Evolutionary conservation across 1,140 invertebrate genomes (phyloP), one percentile per base, ranked within the genome.

Genomic region (Drosophila eugracilis): DNA sequence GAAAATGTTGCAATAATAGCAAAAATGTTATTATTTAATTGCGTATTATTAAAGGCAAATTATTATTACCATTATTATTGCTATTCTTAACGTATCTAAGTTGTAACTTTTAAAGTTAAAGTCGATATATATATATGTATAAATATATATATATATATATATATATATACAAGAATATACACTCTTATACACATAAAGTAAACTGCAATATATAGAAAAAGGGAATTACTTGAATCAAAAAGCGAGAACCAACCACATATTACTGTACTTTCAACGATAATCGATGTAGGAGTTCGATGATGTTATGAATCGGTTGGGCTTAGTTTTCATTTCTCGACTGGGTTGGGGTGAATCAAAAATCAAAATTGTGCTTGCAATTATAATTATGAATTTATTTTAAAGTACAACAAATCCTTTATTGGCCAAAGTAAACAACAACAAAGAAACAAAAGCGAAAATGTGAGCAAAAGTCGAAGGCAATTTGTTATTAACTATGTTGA

Each of bases 11-110:
- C 85, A 89, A 79, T 89, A 89, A 88, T 88, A 88, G 85, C 78
- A 57, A 88, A 88, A 89, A 81, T 86, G 83, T 86, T 86, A 88
- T 86, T 78, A 86, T 88, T 88, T 89, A 69, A 80, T 74, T 86
- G 72, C 72, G 72, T 81, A 85, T 85, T 85, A 85, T 76, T 78
- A 86, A 71, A 78, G 75, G 54, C 59, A 69, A 89, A 86, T 81
- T 76, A 84, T 89, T 86, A 79, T 79, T 73, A 80, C 62, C 55
- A 75, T 67, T 70, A 79, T 75, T 78, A 78, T 78, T 73, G 69
- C 49, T 77, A 86, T 85, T 74, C 73, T 75, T 84, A 78, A 74
- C 70, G 67, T 83, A 73, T 69, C 42, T 86, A 85, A 85, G 81
- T 85, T 85, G 81, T 80, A 85, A 85, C 81, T 85, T 85, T 80